Base-by-base conservation (phyloP, 2,888 invertebrate genomes). In the Caenorhabditis doughertyi region DNA sequence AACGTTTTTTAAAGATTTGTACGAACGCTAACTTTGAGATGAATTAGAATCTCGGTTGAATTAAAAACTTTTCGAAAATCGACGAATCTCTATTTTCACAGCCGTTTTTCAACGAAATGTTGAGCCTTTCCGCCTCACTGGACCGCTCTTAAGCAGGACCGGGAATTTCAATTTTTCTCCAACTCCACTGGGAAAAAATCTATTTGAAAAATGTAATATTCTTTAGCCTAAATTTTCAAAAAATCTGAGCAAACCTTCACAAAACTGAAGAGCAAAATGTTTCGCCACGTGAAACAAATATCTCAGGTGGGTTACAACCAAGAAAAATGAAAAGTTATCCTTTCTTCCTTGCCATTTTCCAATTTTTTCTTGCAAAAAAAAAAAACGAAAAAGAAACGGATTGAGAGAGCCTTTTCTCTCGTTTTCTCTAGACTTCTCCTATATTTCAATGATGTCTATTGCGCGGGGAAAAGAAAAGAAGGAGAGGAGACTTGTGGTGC, bases 341-440 rank as follows among this genome's bases (percentile, higher is more conserved):
- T 60, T 60, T 60, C 60, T 25, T 25, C 16, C 25, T 18, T 21
- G 16, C 21, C 32, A n/a, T 60, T 23, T 58, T 13, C 18, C 11
- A 5, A 4, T 29, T 49, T 21, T 32, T 18, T 55, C n/a, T 25
- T 32, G 27, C 27, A 29, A 5, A 44, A 39, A 60, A 60, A 62
- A 23, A 58, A 56, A 56, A 56, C 32, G 35, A n/a, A 13, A 7
- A n/a, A 55, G 29, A 55, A 55, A 55, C n/a, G 27, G 16, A 29
- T 4, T 3, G 44, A 44, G 42, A 44, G 13, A 7, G 3, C 35
- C 8, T 21, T 62, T 42, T 60, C 13, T 27, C 32, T 32, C 32
- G 29, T 55, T 53, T 60, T 62, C 60, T 62, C 60, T 23, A 44
- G 60, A n/a, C 60, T 62, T 62, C 60, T 44, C 44, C 42, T 56